These are phyloP conservation scores for Xestoiulus laeticollis DNA, from an alignment of 2,888 invertebrate genomes.

Conservation along the genomic window DNA sequence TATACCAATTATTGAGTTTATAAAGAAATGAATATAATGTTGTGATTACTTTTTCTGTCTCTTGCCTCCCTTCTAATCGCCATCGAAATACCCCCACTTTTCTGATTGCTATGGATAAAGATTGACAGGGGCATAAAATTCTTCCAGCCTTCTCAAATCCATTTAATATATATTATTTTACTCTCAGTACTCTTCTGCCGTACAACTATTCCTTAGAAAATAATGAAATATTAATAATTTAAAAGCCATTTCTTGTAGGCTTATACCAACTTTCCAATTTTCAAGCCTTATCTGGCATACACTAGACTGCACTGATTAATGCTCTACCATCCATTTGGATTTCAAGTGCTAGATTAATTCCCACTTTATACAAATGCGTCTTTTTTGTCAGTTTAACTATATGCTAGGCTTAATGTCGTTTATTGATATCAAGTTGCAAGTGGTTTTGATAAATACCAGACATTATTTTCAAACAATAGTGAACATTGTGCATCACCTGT, in stretches of 20 bases:
- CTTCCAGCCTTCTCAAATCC: background rate
- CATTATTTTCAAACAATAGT: background rate
- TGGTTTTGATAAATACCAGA: background rate
- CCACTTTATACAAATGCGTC: background rate
- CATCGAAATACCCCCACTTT: background rate
- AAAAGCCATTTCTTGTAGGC: conserved; percentile 36
- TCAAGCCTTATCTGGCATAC: background rate
- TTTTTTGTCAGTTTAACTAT: background rate
- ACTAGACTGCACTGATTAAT: background rate
- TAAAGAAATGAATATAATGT: too few relatives aligned
- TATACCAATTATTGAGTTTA: too few relatives aligned
- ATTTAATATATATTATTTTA: conserved; percentile 24
- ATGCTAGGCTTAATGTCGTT: background rate
- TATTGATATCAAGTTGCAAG: background rate
- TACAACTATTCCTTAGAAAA: background rate
- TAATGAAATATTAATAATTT: conserved; percentile 35
- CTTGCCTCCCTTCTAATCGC: too few relatives aligned
- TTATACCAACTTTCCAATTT: background rate
- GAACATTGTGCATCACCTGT: background rate
- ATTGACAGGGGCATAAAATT: conserved; percentile 3
- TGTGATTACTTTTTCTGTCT: too few relatives aligned
- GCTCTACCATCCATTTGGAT: background rate
- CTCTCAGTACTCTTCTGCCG: background rate
- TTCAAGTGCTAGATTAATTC: conserved; percentile 1
- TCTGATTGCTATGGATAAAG: background rate